These are phyloP conservation scores for Dendrolimus kikuchii DNA, from an alignment of 1,140 invertebrate genomes.

Conservation along the genomic window DNA sequence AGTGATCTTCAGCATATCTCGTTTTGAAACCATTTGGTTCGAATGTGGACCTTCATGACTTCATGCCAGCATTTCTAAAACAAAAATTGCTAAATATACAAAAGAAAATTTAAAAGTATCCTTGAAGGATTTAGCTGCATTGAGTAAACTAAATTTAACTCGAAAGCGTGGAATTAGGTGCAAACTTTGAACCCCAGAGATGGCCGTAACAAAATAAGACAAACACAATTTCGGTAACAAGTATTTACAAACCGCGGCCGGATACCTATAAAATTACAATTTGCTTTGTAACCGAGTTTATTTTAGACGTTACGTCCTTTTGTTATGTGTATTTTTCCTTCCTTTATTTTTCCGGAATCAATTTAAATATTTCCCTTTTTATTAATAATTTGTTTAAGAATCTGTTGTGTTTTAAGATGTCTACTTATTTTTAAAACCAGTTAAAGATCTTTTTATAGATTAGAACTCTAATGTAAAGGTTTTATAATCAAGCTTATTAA, in stretches of 20 bases:
- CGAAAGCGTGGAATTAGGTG: conserved; percentile 5
- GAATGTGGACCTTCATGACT: no score
- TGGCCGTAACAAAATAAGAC: conserved; percentile 24
- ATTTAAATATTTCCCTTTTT: no score
- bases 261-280: conserved; percentile 26
- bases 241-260: conserved; percentile 28
- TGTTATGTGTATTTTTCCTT: background rate
- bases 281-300: conserved; percentile 18
- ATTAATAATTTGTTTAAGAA: no score
- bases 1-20: no score
- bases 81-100: background rate
- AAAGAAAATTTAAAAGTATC: background rate
- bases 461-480: no score
- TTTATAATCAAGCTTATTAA: no score
- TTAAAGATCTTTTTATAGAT: no score
- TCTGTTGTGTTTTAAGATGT: no score
- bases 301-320: conserved; percentile 14
- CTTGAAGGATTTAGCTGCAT: background rate
- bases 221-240: conserved; percentile 46
- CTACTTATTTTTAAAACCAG: no score
- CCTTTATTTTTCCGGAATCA: no score
- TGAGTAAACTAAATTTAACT: background rate
- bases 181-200: conserved; percentile 1
- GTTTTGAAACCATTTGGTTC: no score
- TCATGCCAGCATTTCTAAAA: no score